phyloP scores from a whole-genome alignment of 2,888 invertebrate species.

The Plemyria rubiginata region DNA sequence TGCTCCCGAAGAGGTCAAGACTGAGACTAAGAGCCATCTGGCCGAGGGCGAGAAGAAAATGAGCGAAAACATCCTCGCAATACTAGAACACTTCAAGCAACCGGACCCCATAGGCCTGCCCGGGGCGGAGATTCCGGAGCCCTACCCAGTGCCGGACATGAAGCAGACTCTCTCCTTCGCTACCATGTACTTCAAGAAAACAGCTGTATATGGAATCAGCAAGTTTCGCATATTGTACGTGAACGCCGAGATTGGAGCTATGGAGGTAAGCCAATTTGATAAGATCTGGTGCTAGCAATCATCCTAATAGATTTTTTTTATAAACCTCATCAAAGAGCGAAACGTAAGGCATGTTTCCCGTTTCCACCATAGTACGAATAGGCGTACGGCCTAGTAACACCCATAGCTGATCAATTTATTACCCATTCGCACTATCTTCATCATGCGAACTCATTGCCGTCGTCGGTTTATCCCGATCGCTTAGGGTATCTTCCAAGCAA shows the following conservation, averaged over 20 bases:
- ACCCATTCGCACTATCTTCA: no score
- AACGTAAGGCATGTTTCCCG: no score
- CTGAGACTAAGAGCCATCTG: conserved; percentile 42
- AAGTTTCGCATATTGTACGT: conserved; percentile 90
- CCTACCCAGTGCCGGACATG: conserved; percentile 91
- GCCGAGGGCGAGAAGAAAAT: conserved; percentile 86
- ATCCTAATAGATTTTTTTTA: no score
- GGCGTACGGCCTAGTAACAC: no score
- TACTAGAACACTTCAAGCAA: conserved; percentile 92
- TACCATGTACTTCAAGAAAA: conserved; percentile 89
- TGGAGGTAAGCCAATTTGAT: conserved; percentile 84
- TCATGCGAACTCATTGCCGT: no score
- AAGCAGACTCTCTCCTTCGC: conserved; percentile 89
- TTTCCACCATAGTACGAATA: no score
- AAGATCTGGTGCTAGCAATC: neutral
- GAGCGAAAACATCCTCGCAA: conserved; percentile 88
- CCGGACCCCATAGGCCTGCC: conserved; percentile 93
- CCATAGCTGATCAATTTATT: no score
- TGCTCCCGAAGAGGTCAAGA: conserved; percentile 41
- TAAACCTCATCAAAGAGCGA: no score
- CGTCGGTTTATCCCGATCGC: no score
- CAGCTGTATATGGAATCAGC: conserved; percentile 90
- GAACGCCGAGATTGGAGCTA: conserved; percentile 88
- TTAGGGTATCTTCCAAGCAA: no score
- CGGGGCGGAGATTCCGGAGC: conserved; percentile 91